phyloP scores from a whole-genome alignment of 1,140 invertebrate species.

The Lerema accius region DNA sequence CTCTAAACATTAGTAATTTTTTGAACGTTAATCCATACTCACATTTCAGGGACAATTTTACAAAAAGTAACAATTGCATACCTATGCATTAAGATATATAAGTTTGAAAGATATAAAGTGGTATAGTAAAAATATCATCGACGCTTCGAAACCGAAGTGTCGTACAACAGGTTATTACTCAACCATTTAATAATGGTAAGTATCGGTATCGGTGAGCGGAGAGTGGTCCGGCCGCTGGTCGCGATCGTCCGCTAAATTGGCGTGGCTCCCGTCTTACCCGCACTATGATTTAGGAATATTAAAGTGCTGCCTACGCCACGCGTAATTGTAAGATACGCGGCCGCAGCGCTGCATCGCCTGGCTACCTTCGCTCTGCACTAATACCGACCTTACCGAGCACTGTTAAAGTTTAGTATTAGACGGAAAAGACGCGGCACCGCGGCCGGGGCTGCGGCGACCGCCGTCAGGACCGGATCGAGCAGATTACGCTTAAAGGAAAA shows the following conservation, averaged over 20 bases:
- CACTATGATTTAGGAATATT: constrained; percentile 58
- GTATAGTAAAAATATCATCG: too few relatives aligned
- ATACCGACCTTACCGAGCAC: neutral
- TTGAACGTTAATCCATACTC: too few relatives aligned
- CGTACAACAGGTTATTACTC: too few relatives aligned
- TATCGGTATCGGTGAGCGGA: too few relatives aligned
- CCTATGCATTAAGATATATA: too few relatives aligned
- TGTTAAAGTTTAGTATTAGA: neutral
- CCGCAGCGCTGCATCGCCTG: constrained; percentile 23
- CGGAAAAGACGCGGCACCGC: neutral
- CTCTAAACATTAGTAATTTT: too few relatives aligned
- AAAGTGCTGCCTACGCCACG: constrained; percentile 40
- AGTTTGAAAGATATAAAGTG: too few relatives aligned
- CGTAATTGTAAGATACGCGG: constrained; percentile 37
- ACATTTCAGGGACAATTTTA: too few relatives aligned
- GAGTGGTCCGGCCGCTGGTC: constrained; percentile 27
- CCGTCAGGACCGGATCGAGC: constrained; percentile 25
- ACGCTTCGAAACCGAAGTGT: too few relatives aligned
- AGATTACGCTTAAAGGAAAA: constrained; percentile 34
- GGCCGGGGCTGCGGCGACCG: neutral
- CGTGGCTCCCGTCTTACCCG: constrained; percentile 53
- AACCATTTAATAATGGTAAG: too few relatives aligned
- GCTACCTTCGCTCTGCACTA: neutral
- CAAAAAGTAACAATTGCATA: too few relatives aligned
- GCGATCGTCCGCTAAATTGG: constrained; percentile 52